Evolutionary conservation across 2,888 invertebrate species (phyloP), one percentile per base, ranked within the genome.

Genomic region (Mythimna impura): DNA sequence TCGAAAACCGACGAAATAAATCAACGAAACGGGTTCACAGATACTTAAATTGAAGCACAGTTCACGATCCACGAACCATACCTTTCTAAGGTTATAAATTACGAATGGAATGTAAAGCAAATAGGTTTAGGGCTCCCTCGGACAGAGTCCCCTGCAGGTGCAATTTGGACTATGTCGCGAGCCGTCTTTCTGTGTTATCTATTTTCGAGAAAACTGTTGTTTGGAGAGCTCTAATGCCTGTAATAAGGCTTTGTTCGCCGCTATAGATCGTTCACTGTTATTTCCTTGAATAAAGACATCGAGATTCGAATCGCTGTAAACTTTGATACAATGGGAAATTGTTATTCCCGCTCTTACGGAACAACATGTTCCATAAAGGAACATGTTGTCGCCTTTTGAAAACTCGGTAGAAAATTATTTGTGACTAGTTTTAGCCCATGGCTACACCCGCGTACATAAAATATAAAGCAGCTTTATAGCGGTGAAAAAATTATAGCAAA

Each of bases 231-330:
- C 22, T 80, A 85, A 81, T 86, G 57, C 40, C 73, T 72, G 86
- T 86, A 78, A 86, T 86, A 73, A 57, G 34, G 61, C 78, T 85
- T 81, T 79, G 86, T 86, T 82, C 82, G 57, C 80, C 67, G 34
- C 83, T 81, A 80, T 83, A 66, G 84, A 81, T 85, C 73, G 71
- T 64, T 71, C 66, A 76, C 82, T 86, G 81, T 87, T 85, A 89
- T 91, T 89, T 86, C 76, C 76, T 80, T 66, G 85, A 89, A 91
- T 91, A 90, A 86, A 91, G 91, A 87, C 90, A 91, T 91, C 83
- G 70, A 83, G 88, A 87, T 88, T 84, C 71, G 76, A 82, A 89
- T 88, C 88, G 73, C 52, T n/a, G 68, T 80, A 60, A 74, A 79
- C 47, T 79, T 82, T 74, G 68, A 30, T 54, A 68, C 58, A 40